phyloP scores from a whole-genome alignment of 2,888 invertebrate species.

The Pandemis heparana region DNA sequence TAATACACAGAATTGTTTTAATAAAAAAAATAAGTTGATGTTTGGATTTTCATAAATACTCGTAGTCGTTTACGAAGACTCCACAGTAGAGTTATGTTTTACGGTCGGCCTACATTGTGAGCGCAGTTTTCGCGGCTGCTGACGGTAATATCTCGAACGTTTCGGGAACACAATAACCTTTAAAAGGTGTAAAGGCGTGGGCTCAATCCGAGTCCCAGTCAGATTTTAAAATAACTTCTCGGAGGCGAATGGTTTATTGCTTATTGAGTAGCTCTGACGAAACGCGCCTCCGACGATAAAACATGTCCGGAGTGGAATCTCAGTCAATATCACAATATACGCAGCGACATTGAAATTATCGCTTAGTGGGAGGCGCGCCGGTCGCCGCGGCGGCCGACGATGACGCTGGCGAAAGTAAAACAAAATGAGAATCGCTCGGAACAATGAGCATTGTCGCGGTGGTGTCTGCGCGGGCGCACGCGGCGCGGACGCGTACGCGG shows the following conservation, averaged over 20 bases:
- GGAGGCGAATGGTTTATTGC: slow-evolving; percentile 84
- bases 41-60: slow-evolving; percentile 26
- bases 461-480: slow-evolving; percentile 52
- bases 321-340: slow-evolving; percentile 82
- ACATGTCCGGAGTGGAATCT: slow-evolving; percentile 79
- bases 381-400: slow-evolving; percentile 49
- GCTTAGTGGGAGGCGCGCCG: slow-evolving; percentile 78
- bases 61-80: slow-evolving; percentile 31
- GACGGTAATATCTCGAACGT: slow-evolving; percentile 68
- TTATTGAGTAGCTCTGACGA: slow-evolving; percentile 84
- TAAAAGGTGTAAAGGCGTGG: slow-evolving; percentile 83
- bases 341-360: slow-evolving; percentile 83
- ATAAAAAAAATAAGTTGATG: slow-evolving; percentile 2
- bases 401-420: slow-evolving; percentile 73
- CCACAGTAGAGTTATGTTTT: slow-evolving; percentile 33
- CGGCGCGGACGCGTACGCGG: slow-evolving; percentile 60
- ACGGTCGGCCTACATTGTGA: slow-evolving; percentile 39
- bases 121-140: slow-evolving; percentile 43
- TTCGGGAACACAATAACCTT: slow-evolving; percentile 84
- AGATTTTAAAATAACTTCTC: slow-evolving; percentile 82
- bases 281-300: slow-evolving; percentile 80
- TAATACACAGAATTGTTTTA: background rate
- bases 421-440: slow-evolving; percentile 80
- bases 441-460: slow-evolving; percentile 82
- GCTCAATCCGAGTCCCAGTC: slow-evolving; percentile 72